Percentiles rank a stretch among this genome's conserved stretches.
phyloP scores from a whole-genome alignment of 1,140 invertebrate species.

The Camponotus pennsylvanicus region DNA sequence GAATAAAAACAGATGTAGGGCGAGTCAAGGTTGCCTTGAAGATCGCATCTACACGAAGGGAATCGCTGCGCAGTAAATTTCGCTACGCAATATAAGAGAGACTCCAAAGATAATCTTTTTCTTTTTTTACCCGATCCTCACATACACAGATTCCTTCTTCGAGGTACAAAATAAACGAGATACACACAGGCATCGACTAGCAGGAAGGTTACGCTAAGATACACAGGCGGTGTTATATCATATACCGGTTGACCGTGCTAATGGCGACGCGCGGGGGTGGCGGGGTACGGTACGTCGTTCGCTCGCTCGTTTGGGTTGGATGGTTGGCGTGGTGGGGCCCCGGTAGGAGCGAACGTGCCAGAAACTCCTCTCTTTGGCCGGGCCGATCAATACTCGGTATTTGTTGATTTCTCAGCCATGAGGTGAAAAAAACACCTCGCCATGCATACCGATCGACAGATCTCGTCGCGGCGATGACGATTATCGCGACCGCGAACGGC shows the following conservation, averaged over 20 bases:
- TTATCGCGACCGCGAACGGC: not conserved
- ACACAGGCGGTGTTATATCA: constrained; percentile 51
- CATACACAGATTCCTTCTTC: not conserved
- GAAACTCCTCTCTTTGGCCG: constrained; percentile 74
- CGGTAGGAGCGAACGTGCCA: constrained; percentile 80
- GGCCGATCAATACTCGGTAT: constrained; percentile 80
- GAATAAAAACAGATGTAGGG: not conserved
- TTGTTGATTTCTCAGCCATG: constrained; percentile 9
- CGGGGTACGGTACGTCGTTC: not conserved
- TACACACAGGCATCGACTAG: not conserved
- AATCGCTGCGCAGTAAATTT: not conserved
- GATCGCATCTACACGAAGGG: not conserved
- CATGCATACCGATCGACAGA: not conserved
- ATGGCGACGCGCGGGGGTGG: not conserved
- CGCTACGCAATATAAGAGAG: constrained; percentile 12
- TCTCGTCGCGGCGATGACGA: not conserved
- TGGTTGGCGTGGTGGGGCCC: constrained; percentile 76
- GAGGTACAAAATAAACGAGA: not conserved
- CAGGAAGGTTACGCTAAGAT: constrained; percentile 6
- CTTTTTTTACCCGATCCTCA: not conserved
- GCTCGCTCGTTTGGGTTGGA: constrained; percentile 14
- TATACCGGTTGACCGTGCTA: constrained; percentile 42
- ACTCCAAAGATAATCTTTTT: not conserved
- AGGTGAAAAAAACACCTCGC: not conserved
- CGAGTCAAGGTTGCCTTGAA: not conserved